Base-by-base conservation (phyloP, 2,113 vertebrate species). In the Phoxinus phoxinus region DNA sequence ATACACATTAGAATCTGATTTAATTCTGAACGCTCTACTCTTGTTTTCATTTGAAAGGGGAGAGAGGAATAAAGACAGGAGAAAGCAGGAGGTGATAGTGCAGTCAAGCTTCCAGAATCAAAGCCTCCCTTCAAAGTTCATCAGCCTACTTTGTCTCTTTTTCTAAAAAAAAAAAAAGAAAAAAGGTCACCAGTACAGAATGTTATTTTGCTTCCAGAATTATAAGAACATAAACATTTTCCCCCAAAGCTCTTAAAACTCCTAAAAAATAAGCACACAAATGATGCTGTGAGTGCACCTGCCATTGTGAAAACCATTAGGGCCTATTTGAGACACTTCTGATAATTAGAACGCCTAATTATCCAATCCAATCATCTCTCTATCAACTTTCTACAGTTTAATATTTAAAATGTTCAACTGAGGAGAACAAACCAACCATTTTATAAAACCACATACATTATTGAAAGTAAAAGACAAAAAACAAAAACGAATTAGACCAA, bases 71-170 rank as follows among this genome's bases (percentile, higher is more conserved):
- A 56, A 51, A 78, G 41, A 61, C 74, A 59, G 7, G 19, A 53
- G 65, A 78, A 15, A 65, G 73, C 56, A 72, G 23, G 48, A 44
- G 53, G 51, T 84, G 89, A 89, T 92, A 89, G 86, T 73, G 61
- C 79, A 65, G 86, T 90, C 27, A 32, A 32, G 27, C 46, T 90
- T 69, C 75, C 88, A 79, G 92, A 93, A 92, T 92, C 88, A 93
- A 90, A 94, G 90, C 86, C 87, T 91, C 92, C 32, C 88, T 89
- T 92, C 91, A 90, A 88, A 90, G 87, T 89, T 85, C 74, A 81
- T 88, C 87, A 90, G 86, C 37, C 37, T 41, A 51, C 48, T 51
- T 51, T 51, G 13, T 84, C 73, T 72, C 89, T 78, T 84, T n/a
- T 58, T 86, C 73, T 46, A 7, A 25, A 4, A 48, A 25, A 41